Evolutionary conservation across 2,113 vertebrate genomes (phyloP).

Genomic region (Candoia aspera): DNA sequence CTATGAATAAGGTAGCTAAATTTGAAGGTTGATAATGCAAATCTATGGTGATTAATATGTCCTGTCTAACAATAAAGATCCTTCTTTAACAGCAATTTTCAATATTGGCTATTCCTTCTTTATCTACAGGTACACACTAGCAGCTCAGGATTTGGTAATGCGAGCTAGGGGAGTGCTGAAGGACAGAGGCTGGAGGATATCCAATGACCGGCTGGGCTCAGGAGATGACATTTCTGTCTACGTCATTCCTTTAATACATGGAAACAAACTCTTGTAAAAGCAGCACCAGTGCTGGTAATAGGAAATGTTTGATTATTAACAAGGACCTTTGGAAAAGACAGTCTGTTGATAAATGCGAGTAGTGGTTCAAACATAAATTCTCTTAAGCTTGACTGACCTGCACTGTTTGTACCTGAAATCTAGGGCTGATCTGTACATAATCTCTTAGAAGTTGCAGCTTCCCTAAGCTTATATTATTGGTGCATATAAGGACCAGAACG

Average conservation of each 20-base stretch:
- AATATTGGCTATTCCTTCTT: neutral
- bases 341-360: conserved; percentile 35
- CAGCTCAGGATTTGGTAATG: conserved; percentile 96
- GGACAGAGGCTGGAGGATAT: conserved; percentile 96
- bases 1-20: neutral
- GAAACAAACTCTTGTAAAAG: conserved; percentile 83
- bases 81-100: conserved; percentile 8
- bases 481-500: conserved; percentile 64
- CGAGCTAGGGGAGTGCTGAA: conserved; percentile 91
- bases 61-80: neutral
- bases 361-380: conserved; percentile 43
- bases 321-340: conserved; percentile 50
- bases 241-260: conserved; percentile 90
- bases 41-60: neutral
- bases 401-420: conserved; percentile 51
- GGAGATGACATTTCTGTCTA: conserved; percentile 98
- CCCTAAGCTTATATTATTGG: conserved; percentile 67
- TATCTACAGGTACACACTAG: conserved; percentile 90
- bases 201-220: conserved; percentile 90
- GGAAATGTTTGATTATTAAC: conserved; percentile 47
- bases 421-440: conserved; percentile 60
- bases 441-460: conserved; percentile 54
- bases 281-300: conserved; percentile 6
- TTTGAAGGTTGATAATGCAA: neutral
- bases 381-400: conserved; percentile 58